A percentile compares a stretch with the other conserved stretches of the same genome.
phyloP scores from a whole-genome alignment of 1,140 invertebrate species.

The Aradophagus sp. region DNA sequence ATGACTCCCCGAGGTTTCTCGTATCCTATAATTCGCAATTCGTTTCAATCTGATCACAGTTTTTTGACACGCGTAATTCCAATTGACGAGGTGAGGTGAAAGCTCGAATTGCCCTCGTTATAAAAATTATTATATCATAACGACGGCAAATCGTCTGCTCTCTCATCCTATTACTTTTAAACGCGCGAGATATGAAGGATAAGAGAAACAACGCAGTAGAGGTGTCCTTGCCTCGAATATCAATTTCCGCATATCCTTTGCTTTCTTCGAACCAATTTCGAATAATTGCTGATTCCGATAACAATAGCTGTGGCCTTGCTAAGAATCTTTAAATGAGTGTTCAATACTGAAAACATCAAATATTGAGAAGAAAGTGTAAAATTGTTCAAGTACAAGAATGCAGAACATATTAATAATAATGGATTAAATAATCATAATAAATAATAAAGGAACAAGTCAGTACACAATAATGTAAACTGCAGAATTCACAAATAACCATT shows the following conservation, averaged over 20 bases:
- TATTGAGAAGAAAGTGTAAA: too few relatives aligned
- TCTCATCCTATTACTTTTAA: too few relatives aligned
- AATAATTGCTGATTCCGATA: constrained; percentile 33
- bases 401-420: too few relatives aligned
- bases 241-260: constrained; percentile 37
- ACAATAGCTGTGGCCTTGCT: too few relatives aligned
- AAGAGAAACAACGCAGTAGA: constrained; percentile 40
- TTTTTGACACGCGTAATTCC: constrained; percentile 31
- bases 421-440: too few relatives aligned
- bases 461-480: too few relatives aligned
- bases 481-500: too few relatives aligned
- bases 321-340: too few relatives aligned
- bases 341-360: too few relatives aligned
- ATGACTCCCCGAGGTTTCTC: constrained; percentile 32
- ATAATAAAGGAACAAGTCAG: too few relatives aligned
- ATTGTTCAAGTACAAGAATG: too few relatives aligned
- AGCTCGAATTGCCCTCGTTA: constrained; percentile 10
- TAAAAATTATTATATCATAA: constrained; percentile 39
- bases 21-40: constrained; percentile 33
- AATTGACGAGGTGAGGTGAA: constrained; percentile 28
- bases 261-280: constrained; percentile 42
- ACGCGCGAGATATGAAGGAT: constrained; percentile 25
- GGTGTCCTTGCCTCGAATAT: constrained; percentile 14
- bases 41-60: constrained; percentile 5
- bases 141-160: too few relatives aligned